Evolutionary conservation across 2,113 vertebrate genomes (phyloP).

Genomic region (Tachysurus vachellii): DNA sequence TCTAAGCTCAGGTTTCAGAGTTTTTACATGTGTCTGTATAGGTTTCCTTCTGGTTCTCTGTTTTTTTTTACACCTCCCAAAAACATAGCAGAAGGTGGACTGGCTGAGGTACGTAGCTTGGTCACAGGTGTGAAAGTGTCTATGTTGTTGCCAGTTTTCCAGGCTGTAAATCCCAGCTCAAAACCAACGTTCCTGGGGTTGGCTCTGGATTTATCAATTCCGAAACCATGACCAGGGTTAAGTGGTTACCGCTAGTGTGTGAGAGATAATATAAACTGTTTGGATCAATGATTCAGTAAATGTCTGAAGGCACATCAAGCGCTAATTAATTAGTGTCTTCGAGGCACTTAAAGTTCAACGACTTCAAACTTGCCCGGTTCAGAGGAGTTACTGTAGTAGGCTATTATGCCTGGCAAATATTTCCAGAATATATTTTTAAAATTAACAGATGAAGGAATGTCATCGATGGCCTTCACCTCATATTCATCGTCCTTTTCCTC

Average conservation of each 20-base stretch:
- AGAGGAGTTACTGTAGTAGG: neutral
- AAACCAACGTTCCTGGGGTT: neutral
- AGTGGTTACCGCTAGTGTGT: neutral
- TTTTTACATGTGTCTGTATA: neutral
- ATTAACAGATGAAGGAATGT: neutral
- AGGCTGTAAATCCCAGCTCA: neutral
- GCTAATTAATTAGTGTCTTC: conserved; percentile 32
- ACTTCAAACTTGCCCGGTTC: neutral
- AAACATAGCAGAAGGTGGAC: neutral
- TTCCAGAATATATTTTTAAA: neutral
- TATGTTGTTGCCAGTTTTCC: neutral
- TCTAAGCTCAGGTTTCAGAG: neutral
- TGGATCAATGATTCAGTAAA: conserved; percentile 25
- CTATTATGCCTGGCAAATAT: conserved; percentile 3
- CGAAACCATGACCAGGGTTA: neutral
- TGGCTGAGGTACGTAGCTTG: neutral
- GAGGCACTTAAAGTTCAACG: conserved; percentile 8
- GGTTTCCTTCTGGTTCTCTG: neutral
- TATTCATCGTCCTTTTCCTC: neutral
- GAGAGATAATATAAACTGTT: conserved; percentile 27
- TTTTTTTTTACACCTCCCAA: neutral
- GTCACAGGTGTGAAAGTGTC: neutral
- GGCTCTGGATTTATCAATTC: neutral
- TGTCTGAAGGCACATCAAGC: neutral
- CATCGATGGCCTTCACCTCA: conserved; percentile 6